Base-by-base conservation (phyloP, 35 echinoderm and acorn worm species). In the Heliocidaris tuberculata region DNA sequence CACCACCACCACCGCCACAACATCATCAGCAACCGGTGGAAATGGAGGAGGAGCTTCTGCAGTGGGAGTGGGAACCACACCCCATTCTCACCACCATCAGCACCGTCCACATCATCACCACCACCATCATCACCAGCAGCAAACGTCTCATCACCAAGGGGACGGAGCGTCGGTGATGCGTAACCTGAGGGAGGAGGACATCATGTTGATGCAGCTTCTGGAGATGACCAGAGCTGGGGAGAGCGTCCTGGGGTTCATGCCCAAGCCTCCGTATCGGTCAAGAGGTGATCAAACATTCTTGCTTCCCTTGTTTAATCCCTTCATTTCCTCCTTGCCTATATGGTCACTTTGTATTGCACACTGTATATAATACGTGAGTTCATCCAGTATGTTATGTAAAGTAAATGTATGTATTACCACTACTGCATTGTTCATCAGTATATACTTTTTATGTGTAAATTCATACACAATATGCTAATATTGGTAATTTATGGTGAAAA, bases 171-270 rank as follows among this genome's bases (percentile, higher is more conserved):
- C 94, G 88, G 86, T 94, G 35, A 60, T 95, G 61, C 94, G 59
- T 88, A 85, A 50, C 21, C 90, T 95, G 7, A 35, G 88, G 70
- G 95, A 97, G 88, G 97, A 97, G 42, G 97, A 97, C 48, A 94
- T 96, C 87, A 97, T 97, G 97, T 49, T 98, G 93, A 90, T 98
- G 85, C 97, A 98, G 85, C 60, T 95, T 35, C 94, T 98, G 13
- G 91, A 96, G 85, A 52, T 95, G 31, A 93, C 95, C 71, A 85
- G 95, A 85, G 94, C 88, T 7, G 97, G 96, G 12, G 93, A 96
- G 70, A 96, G 86, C 47, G 21, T 96, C 6, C 88, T 94, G 88
- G 87, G 96, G 24, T 96, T 93, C 86, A 94, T 96, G 85, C 96
- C 97, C 7, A 96, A 95, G 85, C 97, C 94, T 85, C 97, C 97